Conservation (phyloP, 2,113 vertebrate species). For the Falco punctatus region DNA sequence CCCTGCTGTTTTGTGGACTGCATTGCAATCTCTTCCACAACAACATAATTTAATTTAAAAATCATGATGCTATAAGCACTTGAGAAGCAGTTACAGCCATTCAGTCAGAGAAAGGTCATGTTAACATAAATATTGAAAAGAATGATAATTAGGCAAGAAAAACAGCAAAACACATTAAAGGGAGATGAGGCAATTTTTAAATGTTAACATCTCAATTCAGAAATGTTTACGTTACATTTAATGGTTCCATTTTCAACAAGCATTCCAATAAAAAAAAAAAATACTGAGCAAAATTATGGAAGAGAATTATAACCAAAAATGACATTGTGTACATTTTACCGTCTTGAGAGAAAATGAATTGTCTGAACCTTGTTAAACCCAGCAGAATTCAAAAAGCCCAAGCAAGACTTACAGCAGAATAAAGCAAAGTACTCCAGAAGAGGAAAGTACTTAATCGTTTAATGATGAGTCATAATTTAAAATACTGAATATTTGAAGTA, state of each 20-base stretch:
- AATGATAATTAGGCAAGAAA: conserved; percentile 73
- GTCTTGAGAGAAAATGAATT: conserved; percentile 9
- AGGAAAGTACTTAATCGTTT: not conserved
- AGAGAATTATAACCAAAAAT: conserved; percentile 16
- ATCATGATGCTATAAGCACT: conserved; percentile 59
- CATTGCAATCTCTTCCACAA: conserved; percentile 7
- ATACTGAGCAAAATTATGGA: conserved; percentile 12
- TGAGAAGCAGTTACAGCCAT: conserved; percentile 62
- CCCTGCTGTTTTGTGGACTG: not conserved
- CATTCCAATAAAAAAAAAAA: conserved; percentile 44
- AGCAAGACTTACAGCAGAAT: not conserved
- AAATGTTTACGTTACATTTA: conserved; percentile 60
- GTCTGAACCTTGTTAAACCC: not conserved
- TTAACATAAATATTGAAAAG: conserved; percentile 78
- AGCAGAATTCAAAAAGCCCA: not conserved
- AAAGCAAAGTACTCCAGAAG: not conserved
- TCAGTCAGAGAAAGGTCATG: conserved; percentile 76
- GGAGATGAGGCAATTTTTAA: conserved; percentile 68
- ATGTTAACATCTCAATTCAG: conserved; percentile 72
- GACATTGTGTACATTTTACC: not conserved
- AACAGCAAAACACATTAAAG: conserved; percentile 73
- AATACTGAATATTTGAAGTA: not conserved
- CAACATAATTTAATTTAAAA: conserved; percentile 71
- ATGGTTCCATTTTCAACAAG: conserved; percentile 59
- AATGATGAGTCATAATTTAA: not conserved